Conservation (phyloP, 2,888 invertebrate species). For the Sphinx pinastri region DNA sequence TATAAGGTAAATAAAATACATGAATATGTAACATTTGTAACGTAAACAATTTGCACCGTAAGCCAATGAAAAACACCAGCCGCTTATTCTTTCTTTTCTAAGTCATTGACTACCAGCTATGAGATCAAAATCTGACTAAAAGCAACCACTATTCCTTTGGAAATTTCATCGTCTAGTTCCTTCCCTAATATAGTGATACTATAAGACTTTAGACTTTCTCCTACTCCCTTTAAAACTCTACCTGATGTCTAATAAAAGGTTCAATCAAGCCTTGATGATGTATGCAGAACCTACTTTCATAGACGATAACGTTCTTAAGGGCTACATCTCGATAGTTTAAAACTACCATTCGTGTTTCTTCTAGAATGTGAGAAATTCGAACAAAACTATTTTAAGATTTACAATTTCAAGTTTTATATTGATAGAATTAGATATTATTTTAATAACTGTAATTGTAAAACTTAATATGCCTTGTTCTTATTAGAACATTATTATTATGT, state of each 20-base stretch:
- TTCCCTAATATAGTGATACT: too few relatives aligned
- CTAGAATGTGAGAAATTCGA: neutral
- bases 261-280: too few relatives aligned
- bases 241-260: too few relatives aligned
- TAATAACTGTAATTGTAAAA: slow-evolving; percentile 16
- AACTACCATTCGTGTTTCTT: neutral
- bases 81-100: too few relatives aligned
- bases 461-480: slow-evolving; percentile 24
- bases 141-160: neutral
- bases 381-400: slow-evolving; percentile 23
- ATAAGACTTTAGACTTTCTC: too few relatives aligned
- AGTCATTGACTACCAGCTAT: neutral
- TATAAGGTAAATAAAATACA: neutral
- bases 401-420: slow-evolving; percentile 26
- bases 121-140: neutral
- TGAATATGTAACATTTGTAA: neutral
- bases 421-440: slow-evolving; percentile 10
- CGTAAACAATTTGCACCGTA: neutral
- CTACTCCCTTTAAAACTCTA: too few relatives aligned
- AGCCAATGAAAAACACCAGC: neutral
- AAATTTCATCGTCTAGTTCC: neutral
- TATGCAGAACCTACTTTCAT: too few relatives aligned
- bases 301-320: too few relatives aligned
- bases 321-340: too few relatives aligned
- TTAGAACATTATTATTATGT: slow-evolving; percentile 12